Percentiles rank a stretch among this genome's conserved stretches.
These are phyloP conservation scores for Pollenia labialis DNA, from an alignment of 2,888 invertebrate genomes.

Conservation along the genomic window DNA sequence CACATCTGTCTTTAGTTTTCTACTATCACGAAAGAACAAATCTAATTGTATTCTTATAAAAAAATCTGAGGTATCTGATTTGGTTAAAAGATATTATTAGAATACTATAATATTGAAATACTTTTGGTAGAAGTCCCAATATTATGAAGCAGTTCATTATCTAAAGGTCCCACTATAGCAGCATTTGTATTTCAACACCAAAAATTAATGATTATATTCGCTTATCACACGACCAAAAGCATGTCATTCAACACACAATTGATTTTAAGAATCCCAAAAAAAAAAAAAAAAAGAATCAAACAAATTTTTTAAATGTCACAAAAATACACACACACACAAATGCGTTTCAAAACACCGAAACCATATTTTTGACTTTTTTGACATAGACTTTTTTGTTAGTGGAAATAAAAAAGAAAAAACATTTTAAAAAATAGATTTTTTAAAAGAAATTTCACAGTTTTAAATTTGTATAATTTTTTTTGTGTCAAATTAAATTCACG, in stretches of 20 bases:
- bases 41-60: no score
- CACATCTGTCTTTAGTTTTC: no score
- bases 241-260: constrained; percentile 60
- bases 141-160: not conserved
- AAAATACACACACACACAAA: not conserved
- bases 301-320: constrained; percentile 4
- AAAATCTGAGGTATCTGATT: no score
- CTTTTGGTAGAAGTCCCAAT: no score
- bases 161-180: not conserved
- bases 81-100: no score
- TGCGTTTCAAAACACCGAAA: not conserved
- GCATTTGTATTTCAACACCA: constrained; percentile 47
- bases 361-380: not conserved
- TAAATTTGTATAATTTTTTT: not conserved
- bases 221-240: constrained; percentile 44
- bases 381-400: no score
- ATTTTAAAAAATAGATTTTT: not conserved
- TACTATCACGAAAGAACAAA: no score
- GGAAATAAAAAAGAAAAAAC: not conserved
- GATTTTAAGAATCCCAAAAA: constrained; percentile 30
- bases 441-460: not conserved
- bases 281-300: not conserved
- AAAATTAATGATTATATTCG: constrained; percentile 42
- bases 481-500: not conserved
- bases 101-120: no score